Evolutionary conservation across 2,113 vertebrate genomes (phyloP).

Genomic region (Gobius niger): DNA sequence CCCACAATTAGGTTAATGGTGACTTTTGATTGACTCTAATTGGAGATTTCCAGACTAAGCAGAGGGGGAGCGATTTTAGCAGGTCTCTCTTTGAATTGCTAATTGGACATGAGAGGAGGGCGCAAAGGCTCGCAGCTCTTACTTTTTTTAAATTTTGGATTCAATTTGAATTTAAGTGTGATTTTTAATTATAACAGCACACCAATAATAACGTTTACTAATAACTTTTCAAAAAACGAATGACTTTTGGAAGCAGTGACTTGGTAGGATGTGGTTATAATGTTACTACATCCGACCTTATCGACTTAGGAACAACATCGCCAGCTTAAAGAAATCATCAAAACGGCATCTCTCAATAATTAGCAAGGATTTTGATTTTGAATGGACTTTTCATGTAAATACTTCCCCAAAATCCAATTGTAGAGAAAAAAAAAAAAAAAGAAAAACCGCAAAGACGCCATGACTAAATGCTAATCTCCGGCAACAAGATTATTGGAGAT

Average conservation of each 20-base stretch:
- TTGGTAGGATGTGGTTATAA: too few relatives aligned
- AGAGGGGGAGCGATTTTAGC: conserved; percentile 86
- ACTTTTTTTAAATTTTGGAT: conserved; percentile 56
- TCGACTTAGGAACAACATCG: too few relatives aligned
- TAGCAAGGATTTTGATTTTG: too few relatives aligned
- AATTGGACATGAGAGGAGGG: conserved; percentile 90
- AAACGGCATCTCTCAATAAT: too few relatives aligned
- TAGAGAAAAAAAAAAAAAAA: conserved; percentile 32
- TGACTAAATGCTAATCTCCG: conserved; percentile 71
- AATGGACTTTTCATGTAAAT: too few relatives aligned
- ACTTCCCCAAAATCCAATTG: conserved; percentile 11
- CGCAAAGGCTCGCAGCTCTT: conserved; percentile 80
- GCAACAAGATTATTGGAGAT: conserved; percentile 71
- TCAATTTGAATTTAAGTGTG: conserved; percentile 32
- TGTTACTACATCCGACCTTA: too few relatives aligned
- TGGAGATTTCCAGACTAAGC: conserved; percentile 93
- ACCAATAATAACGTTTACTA: background rate
- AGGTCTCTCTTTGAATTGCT: conserved; percentile 86
- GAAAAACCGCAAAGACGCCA: conserved; percentile 21
- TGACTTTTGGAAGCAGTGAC: too few relatives aligned
- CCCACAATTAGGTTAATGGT: conserved; percentile 72
- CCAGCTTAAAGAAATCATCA: too few relatives aligned
- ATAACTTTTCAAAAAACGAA: too few relatives aligned
- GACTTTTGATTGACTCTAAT: conserved; percentile 95
- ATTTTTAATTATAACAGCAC: conserved; percentile 60